phyloP scores from a whole-genome alignment of 2,113 vertebrate genomes.

The Ceyx margarethae region DNA sequence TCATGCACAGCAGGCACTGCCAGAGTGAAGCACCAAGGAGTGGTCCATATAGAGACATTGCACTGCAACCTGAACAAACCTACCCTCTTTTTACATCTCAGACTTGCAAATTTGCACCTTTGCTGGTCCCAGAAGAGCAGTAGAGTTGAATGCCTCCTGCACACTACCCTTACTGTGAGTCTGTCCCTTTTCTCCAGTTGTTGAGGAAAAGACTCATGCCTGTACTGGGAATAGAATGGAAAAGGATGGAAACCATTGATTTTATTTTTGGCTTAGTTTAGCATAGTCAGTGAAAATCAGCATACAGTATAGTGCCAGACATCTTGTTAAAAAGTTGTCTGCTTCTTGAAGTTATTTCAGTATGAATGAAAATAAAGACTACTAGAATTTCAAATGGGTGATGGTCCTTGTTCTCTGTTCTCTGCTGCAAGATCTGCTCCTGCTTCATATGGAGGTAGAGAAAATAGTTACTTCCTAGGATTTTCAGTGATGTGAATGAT shows the following conservation, averaged over 20 bases:
- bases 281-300: not conserved
- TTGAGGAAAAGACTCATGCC: not conserved
- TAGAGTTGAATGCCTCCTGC: not conserved
- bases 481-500: not conserved
- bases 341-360: not conserved
- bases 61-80: not conserved
- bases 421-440: not conserved
- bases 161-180: not conserved
- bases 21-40: not conserved
- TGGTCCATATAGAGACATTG: not conserved
- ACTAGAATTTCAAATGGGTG: not conserved
- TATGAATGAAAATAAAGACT: not conserved
- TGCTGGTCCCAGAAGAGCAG: not conserved
- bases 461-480: not conserved
- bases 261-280: not conserved
- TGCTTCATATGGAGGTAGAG: not conserved
- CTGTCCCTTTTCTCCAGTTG: not conserved
- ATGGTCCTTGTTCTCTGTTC: not conserved
- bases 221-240: not conserved
- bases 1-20: not conserved
- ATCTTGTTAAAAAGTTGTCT: not conserved
- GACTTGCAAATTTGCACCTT: not conserved
- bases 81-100: not conserved
- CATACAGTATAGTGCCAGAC: too few species aligned
- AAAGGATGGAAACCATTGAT: not conserved